A percentile compares a stretch with the other conserved stretches of the same genome.
phyloP scores from a whole-genome alignment of 2,797 vertebrate genomes.

The Florisuga fusca region DNA sequence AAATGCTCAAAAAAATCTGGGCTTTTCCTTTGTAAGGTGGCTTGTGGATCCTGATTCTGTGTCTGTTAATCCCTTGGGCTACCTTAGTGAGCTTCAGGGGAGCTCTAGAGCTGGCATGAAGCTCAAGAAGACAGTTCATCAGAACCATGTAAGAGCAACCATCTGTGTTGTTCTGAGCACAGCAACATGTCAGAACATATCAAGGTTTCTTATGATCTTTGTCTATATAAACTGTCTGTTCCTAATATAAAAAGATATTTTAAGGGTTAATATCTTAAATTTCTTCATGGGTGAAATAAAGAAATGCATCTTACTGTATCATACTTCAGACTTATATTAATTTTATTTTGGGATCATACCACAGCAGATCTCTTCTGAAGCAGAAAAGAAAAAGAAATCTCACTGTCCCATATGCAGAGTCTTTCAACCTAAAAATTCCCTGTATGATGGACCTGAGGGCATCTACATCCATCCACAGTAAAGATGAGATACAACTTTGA shows the following conservation, averaged over 20 bases:
- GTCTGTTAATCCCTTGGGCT: background rate
- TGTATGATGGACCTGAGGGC: background rate
- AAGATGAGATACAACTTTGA: background rate
- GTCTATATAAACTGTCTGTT: background rate
- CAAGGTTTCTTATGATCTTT: background rate
- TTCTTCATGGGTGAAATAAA: background rate
- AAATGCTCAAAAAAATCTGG: background rate
- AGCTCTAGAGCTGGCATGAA: background rate
- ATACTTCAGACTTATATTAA: background rate
- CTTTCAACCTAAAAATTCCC: background rate
- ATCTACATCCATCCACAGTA: background rate
- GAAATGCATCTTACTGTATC: background rate
- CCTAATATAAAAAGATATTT: background rate
- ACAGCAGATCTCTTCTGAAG: background rate
- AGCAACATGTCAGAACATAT: background rate
- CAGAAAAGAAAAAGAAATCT: background rate
- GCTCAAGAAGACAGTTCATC: background rate
- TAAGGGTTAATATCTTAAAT: background rate
- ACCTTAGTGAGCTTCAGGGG: background rate
- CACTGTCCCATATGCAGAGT: background rate
- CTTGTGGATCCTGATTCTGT: background rate
- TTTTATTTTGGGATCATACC: background rate
- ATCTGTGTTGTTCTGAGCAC: background rate
- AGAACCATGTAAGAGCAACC: background rate
- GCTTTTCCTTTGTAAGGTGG: background rate